Evolutionary conservation across 2,113 vertebrate species (phyloP), one percentile per base, ranked within the genome.

Genomic region (Gila orcuttii): DNA sequence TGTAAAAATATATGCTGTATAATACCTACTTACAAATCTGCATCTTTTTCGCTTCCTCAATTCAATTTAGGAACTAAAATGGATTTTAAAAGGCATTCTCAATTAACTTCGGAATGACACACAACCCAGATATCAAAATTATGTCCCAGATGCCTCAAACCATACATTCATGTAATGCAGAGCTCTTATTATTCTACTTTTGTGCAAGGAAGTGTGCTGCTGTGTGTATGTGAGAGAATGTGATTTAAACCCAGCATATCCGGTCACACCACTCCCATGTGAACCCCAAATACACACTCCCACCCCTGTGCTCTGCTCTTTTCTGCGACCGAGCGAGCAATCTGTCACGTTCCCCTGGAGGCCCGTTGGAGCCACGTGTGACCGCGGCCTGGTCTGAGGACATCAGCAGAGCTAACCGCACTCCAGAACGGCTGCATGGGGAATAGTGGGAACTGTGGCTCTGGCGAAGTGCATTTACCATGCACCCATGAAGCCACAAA

Each of bases 341-440:
- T 88, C 89, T 92, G 91, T 91, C 92, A 91, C 86, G 84, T 87
- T 90, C 90, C 90, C 90, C 89, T n/a, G 62, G 85, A 85, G 90
- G 89, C 91, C 91, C 88, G 78, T 42, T 28, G 55, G 28, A 85
- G 79, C 47, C 75, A 66, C 62, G 87, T 88, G 91, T 93, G 92
- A 93, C 93, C 90, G 90, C 89, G 87, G 85, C 89, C 90, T 87
- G 80, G 73, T 86, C 88, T 83, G 86, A 89, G 88, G 87, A 91
- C 89, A 91, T 89, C 88, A 85, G 89, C 74, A 15, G 86, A 64
- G 81, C 87, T 79, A 78, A 88, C 85, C 85, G 64, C 80, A 75
- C 91, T 90, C 87, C 89, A 88, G 88, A 90, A 90, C 87, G 89
- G 88, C 89, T 89, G 91, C 87, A 87, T 77, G 64, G 89, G 92